phyloP scores from a whole-genome alignment of 2,113 vertebrate genomes.

The Patagioenas fasciata region DNA sequence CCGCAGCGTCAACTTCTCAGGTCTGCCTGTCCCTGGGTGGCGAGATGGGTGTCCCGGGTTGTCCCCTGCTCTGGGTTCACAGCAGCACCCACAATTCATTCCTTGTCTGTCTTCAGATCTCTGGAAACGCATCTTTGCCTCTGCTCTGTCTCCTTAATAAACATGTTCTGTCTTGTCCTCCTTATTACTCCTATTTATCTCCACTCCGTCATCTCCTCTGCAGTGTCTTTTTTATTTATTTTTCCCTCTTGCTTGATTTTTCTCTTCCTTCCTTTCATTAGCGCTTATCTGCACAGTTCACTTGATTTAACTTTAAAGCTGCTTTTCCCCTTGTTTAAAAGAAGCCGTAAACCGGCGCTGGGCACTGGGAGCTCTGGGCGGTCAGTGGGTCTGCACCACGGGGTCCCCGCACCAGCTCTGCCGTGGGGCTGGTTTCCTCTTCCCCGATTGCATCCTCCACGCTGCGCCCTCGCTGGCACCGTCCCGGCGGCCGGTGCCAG shows the following conservation, averaged over 20 bases:
- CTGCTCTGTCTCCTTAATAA: conserved; percentile 52
- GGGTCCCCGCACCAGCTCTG: background rate
- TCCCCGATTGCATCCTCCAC: background rate
- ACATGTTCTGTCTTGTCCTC: conserved; percentile 53
- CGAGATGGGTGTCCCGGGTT: background rate
- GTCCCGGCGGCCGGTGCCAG: background rate
- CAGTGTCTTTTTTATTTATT: conserved; percentile 54
- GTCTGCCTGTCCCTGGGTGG: conserved; percentile 25
- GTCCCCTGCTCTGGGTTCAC: accelerated
- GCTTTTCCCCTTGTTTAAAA: background rate
- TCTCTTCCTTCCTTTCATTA: conserved; percentile 36
- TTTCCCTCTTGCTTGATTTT: conserved; percentile 28
- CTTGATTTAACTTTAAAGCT: conserved; percentile 27
- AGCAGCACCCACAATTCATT: background rate
- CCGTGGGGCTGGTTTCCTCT: background rate
- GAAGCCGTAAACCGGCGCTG: background rate
- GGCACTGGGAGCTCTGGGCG: background rate
- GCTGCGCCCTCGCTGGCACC: accelerated
- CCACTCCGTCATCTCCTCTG: conserved; percentile 27
- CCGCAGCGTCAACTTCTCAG: conserved; percentile 93
- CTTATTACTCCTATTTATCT: conserved; percentile 71
- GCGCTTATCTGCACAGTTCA: conserved; percentile 36
- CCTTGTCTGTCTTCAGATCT: conserved; percentile 8
- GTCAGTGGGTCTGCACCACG: accelerated
- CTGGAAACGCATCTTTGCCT: background rate